phyloP scores from a whole-genome alignment of 2,113 vertebrate genomes.

The Nibea coibor region DNA sequence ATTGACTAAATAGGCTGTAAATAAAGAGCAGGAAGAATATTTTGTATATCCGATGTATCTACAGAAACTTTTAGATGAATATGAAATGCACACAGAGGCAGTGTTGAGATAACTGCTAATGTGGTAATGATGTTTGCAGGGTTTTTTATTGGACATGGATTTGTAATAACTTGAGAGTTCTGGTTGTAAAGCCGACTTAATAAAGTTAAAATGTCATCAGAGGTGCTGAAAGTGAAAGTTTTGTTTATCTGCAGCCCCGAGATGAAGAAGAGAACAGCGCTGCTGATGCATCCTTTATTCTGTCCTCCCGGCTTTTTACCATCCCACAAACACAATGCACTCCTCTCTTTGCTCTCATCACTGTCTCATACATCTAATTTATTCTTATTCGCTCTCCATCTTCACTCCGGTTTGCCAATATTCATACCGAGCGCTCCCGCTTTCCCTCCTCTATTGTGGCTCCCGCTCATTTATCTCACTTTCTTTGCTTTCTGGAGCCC shows the following conservation, averaged over 20 bases:
- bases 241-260: constrained; percentile 10
- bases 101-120: constrained; percentile 25
- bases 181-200: constrained; percentile 45
- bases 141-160: constrained; percentile 31
- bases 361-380: constrained; percentile 47
- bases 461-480: constrained; percentile 68
- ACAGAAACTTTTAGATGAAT: constrained; percentile 1
- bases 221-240: constrained; percentile 14
- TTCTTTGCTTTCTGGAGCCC: constrained; percentile 37
- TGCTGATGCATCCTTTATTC: constrained; percentile 29
- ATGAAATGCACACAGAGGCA: background rate
- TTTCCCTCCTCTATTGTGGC: constrained; percentile 41
- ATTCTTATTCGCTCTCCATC: constrained; percentile 48
- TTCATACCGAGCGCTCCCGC: constrained; percentile 34
- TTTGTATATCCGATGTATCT: background rate
- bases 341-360: constrained; percentile 28
- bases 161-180: constrained; percentile 41
- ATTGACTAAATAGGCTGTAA: background rate
- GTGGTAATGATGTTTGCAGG: constrained; percentile 43
- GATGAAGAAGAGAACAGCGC: constrained; percentile 46
- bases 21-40: background rate
- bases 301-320: constrained; percentile 39
- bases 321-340: constrained; percentile 31
- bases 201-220: constrained; percentile 30
- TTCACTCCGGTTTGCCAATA: constrained; percentile 34